Conservation (phyloP, 2,113 vertebrate genomes). For the Bombycilla garrulus region DNA sequence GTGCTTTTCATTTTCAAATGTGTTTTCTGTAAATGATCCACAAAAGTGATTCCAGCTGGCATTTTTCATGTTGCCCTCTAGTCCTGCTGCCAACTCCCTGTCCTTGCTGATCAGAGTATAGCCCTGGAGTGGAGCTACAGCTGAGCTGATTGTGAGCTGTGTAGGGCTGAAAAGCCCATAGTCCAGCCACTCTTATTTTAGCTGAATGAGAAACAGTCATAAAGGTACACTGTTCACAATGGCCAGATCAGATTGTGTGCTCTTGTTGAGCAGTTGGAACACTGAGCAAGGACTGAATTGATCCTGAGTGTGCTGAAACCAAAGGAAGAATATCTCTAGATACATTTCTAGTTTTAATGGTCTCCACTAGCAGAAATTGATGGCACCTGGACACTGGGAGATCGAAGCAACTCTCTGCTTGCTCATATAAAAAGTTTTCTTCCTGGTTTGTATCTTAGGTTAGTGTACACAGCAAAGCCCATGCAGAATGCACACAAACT, state of each 20-base stretch:
- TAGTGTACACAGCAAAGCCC: background rate
- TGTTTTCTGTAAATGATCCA: conserved; percentile 17
- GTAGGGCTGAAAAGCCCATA: background rate
- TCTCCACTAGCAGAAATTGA: background rate
- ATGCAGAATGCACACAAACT: background rate
- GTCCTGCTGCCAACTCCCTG: background rate
- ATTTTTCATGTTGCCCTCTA: background rate
- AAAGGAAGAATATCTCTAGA: background rate
- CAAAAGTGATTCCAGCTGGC: background rate
- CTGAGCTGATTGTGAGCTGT: background rate
- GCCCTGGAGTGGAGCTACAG: background rate
- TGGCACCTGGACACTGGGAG: background rate
- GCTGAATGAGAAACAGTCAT: background rate
- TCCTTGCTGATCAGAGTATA: background rate
- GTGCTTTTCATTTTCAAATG: background rate
- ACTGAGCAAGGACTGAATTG: background rate
- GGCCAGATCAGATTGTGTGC: background rate
- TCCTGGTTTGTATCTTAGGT: background rate
- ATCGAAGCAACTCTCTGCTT: background rate
- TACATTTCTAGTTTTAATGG: background rate
- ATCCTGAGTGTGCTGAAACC: background rate
- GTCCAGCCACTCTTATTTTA: background rate
- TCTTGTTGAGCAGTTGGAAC: background rate
- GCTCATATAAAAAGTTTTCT: background rate
- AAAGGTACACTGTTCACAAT: background rate